Percentiles rank a stretch among this genome's conserved stretches.
phyloP scores from a whole-genome alignment of 2,888 invertebrate species.

The Pseudanteris insignis region DNA sequence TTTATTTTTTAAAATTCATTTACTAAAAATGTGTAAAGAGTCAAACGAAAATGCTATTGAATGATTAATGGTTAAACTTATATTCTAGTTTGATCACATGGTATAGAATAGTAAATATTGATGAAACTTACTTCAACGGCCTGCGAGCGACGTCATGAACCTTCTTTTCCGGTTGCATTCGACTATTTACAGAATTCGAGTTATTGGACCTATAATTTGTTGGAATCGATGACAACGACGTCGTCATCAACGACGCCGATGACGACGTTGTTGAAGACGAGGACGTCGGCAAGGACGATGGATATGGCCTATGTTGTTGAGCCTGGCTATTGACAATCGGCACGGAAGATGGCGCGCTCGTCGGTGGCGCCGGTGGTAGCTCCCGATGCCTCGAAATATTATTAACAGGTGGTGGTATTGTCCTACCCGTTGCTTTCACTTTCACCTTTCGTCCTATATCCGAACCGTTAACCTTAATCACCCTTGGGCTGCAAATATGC shows the following conservation, averaged over 20 bases:
- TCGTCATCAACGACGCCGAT: slow-evolving; percentile 51
- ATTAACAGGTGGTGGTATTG: slow-evolving; percentile 57
- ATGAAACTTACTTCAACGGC: slow-evolving; percentile 73
- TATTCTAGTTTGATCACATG: no score
- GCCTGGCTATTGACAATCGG: background rate
- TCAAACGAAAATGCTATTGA: no score
- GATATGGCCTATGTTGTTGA: slow-evolving; percentile 34
- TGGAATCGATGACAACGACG: slow-evolving; percentile 10
- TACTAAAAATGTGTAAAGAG: no score
- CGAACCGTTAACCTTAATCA: slow-evolving; percentile 90
- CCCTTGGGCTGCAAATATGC: slow-evolving; percentile 80
- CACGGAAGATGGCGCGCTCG: slow-evolving; percentile 46
- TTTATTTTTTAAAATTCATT: no score
- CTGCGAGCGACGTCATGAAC: slow-evolving; percentile 75
- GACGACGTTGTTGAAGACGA: slow-evolving; percentile 53
- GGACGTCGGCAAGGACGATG: slow-evolving; percentile 53
- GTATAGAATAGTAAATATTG: no score
- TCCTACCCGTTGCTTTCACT: slow-evolving; percentile 69
- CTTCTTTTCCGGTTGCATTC: slow-evolving; percentile 58
- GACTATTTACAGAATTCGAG: slow-evolving; percentile 36
- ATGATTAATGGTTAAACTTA: no score
- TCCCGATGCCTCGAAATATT: slow-evolving; percentile 57
- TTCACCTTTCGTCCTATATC: slow-evolving; percentile 90
- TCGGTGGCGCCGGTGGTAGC: slow-evolving; percentile 59
- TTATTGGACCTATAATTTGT: slow-evolving; percentile 39